These are phyloP conservation scores for Micromesistius poutassou DNA, from an alignment of 2,797 vertebrate genomes.

Conservation along the genomic window DNA sequence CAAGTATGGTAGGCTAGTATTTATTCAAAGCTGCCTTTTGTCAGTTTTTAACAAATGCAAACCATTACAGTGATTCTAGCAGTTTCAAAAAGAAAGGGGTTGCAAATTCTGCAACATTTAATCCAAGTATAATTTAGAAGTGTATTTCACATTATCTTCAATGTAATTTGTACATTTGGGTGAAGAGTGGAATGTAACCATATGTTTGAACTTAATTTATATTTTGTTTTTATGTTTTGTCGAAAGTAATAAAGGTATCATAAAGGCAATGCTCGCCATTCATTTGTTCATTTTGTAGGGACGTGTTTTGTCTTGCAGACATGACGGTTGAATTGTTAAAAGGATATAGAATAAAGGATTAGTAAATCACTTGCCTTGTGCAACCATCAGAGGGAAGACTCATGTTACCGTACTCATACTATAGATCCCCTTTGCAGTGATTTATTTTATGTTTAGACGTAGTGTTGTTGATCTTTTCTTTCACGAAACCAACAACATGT, in stretches of 20 bases:
- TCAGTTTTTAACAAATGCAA: not conserved
- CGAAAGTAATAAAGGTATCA: slow-evolving; percentile 57
- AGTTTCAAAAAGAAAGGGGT: not conserved
- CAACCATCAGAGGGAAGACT: no score
- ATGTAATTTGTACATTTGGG: slow-evolving; percentile 9
- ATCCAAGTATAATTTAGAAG: not conserved
- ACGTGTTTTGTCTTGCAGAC: not conserved
- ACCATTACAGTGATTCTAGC: not conserved
- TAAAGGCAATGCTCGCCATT: slow-evolving; percentile 29
- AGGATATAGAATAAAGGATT: no score
- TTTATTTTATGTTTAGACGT: no score
- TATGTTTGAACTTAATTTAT: slow-evolving; percentile 68
- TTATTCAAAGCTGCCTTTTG: not conserved
- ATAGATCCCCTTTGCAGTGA: no score
- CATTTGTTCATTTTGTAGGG: not conserved
- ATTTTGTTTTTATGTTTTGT: slow-evolving; percentile 61
- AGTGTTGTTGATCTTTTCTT: no score
- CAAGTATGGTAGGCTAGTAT: not conserved
- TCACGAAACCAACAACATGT: no score
- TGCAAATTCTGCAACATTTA: slow-evolving; percentile 1
- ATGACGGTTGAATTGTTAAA: no score
- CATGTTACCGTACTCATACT: no score
- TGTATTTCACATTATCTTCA: slow-evolving; percentile 33
- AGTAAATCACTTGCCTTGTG: no score
- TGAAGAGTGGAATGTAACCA: slow-evolving; percentile 55